A percentile compares a stretch with the other conserved stretches of the same genome.
Evolutionary conservation across 2,113 vertebrate genomes (phyloP).

Genomic region (Merops nubicus): DNA sequence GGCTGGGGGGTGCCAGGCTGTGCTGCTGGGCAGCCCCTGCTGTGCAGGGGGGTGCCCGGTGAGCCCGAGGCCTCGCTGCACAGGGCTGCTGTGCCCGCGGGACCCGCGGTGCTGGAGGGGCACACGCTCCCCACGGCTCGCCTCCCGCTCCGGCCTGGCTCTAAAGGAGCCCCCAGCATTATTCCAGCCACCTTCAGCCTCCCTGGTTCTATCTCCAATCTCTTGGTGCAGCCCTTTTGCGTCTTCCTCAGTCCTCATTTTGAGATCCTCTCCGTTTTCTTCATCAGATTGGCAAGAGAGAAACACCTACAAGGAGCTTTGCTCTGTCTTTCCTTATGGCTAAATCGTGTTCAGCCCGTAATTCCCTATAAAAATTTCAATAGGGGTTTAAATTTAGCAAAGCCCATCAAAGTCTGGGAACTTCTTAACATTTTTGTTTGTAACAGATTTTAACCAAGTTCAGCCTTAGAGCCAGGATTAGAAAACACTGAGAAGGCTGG

Average conservation of each 20-base stretch:
- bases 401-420: slow-evolving; percentile 19
- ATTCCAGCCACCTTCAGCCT: background rate
- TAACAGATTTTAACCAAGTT: slow-evolving; percentile 32
- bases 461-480: slow-evolving; percentile 25
- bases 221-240: rapidly evolving
- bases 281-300: no score
- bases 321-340: background rate
- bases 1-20: no score
- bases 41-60: no score
- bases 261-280: no score
- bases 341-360: background rate
- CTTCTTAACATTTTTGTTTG: slow-evolving; percentile 38
- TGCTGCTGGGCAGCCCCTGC: no score
- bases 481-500: slow-evolving; percentile 13
- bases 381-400: slow-evolving; percentile 42
- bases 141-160: background rate
- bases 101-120: no score
- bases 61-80: no score
- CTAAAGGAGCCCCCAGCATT: background rate
- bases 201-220: background rate
- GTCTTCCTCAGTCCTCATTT: background rate
- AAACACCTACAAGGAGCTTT: background rate
- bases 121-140: no score
- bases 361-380: slow-evolving; percentile 21
- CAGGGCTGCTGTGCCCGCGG: no score